Evolutionary conservation across 1,140 invertebrate genomes (phyloP), one percentile per base, ranked within the genome.

Genomic region (Drosophila pachea): DNA sequence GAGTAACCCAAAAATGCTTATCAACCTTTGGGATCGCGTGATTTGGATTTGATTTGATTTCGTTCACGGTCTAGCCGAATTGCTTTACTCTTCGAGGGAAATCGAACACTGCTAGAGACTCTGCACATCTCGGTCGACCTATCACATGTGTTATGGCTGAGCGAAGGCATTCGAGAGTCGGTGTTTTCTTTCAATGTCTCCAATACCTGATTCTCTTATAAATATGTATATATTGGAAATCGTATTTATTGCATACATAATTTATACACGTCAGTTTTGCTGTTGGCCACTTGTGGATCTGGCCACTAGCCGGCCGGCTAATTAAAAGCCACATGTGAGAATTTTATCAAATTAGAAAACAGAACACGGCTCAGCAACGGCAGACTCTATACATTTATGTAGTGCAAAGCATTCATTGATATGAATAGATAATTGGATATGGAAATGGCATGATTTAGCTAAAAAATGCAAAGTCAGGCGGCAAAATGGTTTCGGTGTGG

Each of bases 251-350:
- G 56, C 59, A 78, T 75, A 63, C 43, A 68, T 68, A 61, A 78
- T 72, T 84, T 65, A 71, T 48, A 63, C 68, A 60, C 79, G 60
- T 68, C 22, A 22, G 73, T 36, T 54, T 29, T 55, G 59, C 12
- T 64, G 68, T 68, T 69, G 74, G 76, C 64, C 64, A 47, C 5
- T 50, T 48, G 59, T 77, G 60, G 68, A 36, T 22, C 22, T 68
- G 59, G 38, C n/a, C 43, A 47, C 35, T 73, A 61, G 74, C 78
- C 77, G 78, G 73, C 78, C 59, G 61, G 67, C 60, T 56, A 54
- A 71, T 81, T 70, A 76, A 40, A 11, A 61, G 16, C 7, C 38
- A 33, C 43, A 50, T 72, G 64, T 62, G 64, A 68, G 38, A 50
- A 42, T 31, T 49, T 49, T 16, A 38, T 11, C 16, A 47, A 29